Evolutionary conservation across 2,797 vertebrate species (phyloP), one percentile per base, ranked within the genome.

Genomic region (Gambelia wislizenii): DNA sequence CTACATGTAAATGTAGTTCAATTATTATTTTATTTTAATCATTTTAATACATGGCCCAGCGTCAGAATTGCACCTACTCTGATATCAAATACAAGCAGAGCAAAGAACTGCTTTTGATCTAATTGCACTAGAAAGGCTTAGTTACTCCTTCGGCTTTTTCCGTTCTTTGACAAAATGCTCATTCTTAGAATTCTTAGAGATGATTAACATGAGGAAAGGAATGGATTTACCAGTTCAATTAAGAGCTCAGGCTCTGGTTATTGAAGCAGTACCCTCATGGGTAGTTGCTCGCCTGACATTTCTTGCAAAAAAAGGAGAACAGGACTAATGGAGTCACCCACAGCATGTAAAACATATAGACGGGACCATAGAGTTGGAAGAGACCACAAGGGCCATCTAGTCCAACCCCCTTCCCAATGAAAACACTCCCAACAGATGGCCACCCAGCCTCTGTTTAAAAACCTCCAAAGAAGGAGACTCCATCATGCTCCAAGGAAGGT

Each of bases 111-210:
- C 4, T 44, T n/a, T 25, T 56, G 14, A 33, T 6, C 13, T 2
- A 25, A 49, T 16, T 36, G 52, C 30, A 16, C 42, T 42, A 67
- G 56, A 36, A 47, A 9, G 49, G 25, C 22, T 13, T 7, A 12
- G 47, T 16, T 7, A 0, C n/a, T n/a, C 20, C 7, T 44, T 25
- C 64, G 33, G 36, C 69, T 72, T 86, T 88, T 87, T 61, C 44
- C 90, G 74, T 78, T 87, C 81, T 89, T 76, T 81, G 89, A 87
- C 44, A 79, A 88, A 91, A 92, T 47, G 91, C 16, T 82, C 93
- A 91, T 95, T 94, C 91, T 91, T 93, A 14, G 88, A 90, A 94
- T 94, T 95, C 92, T 91, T 95, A 70, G 80, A 9, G 27, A 85
- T 36, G 92, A 89, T 88, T 89, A 54, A 82, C 91, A 89, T 91